phyloP scores from a whole-genome alignment of 2,888 invertebrate genomes.

The Nephrotoma flavescens region DNA sequence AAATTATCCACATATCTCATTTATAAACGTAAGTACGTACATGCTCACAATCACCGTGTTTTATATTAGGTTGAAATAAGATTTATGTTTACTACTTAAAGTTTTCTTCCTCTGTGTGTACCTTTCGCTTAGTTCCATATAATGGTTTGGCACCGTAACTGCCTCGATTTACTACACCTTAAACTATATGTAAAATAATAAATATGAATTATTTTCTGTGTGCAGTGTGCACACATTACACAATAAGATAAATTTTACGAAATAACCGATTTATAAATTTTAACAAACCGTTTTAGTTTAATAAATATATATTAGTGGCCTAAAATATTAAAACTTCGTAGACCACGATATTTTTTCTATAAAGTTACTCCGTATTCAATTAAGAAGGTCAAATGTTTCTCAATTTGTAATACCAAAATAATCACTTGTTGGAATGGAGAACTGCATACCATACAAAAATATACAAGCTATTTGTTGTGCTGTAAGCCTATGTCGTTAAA shows the following conservation, averaged over 20 bases:
- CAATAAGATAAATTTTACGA: no score
- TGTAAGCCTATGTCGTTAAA: not conserved
- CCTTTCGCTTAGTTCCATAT: not conserved
- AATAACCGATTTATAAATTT: no score
- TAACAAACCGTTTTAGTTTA: no score
- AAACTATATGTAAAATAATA: not conserved
- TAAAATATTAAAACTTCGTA: no score
- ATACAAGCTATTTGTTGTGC: not conserved
- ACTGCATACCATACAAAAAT: not conserved
- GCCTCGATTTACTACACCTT: not conserved
- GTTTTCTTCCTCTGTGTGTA: not conserved
- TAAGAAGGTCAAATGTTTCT: not conserved
- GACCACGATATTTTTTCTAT: no score
- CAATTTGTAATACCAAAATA: not conserved
- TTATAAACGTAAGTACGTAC: not conserved
- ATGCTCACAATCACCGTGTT: not conserved
- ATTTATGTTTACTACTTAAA: not conserved
- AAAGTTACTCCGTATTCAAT: no score
- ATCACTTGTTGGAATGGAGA: not conserved
- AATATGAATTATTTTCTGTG: not conserved
- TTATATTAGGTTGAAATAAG: not conserved
- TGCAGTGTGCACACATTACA: not conserved
- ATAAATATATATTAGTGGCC: no score
- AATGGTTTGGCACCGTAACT: not conserved
- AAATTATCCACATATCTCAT: not conserved